Evolutionary conservation across 37 sponge, comb jelly and placozoan species (phyloP), one percentile per base, ranked within the genome.

Genomic region (Chondrilla cf. caribensis): DNA sequence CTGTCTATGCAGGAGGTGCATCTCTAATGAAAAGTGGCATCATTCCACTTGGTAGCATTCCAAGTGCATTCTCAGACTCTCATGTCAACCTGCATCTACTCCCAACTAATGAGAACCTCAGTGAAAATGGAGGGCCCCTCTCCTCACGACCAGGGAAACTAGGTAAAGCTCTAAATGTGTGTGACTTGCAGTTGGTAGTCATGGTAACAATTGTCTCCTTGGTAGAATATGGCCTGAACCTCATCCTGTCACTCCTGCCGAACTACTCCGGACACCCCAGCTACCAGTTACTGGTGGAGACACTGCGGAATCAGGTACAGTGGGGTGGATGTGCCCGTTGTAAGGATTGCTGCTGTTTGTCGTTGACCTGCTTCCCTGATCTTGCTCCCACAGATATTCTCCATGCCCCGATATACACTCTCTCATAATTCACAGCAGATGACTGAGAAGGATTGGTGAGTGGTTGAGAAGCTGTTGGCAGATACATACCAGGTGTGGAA

Each of bases 401-500:
- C 85, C 51, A 91, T 91, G 88, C 88, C 88, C 55, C 85, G 92
- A 58, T 82, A 85, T 36, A 79, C 88, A 33, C 60, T 87, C 38
- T 28, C 82, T 3, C 59, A 35, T 0, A 80, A 77, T 11, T 73
- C 58, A 37, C 90, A 79, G 62, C 88, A 87, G 44, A 67, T 91
- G 79, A 84, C 85, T 14, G 92, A 91, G 55, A 84, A 73, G 79
- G 88, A 91, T 25, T 91, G 92, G 92, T 88, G 88, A 31, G 31
- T 18, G 29, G 38, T 25, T 11, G 54, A 25, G 22, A 47, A 14
- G 65, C 18, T 21, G 59, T 14, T 36, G 59, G n/a, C 36, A 22
- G 37, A 79, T 37, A 54, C 4, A 3, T 3, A 25, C 22, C 17
- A 11, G 9, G 66, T 64, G 66, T 64, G 11, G 51, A 47, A 11